Evolutionary conservation across 2,113 vertebrate species (phyloP).

Genomic region (Centropus unirufus): DNA sequence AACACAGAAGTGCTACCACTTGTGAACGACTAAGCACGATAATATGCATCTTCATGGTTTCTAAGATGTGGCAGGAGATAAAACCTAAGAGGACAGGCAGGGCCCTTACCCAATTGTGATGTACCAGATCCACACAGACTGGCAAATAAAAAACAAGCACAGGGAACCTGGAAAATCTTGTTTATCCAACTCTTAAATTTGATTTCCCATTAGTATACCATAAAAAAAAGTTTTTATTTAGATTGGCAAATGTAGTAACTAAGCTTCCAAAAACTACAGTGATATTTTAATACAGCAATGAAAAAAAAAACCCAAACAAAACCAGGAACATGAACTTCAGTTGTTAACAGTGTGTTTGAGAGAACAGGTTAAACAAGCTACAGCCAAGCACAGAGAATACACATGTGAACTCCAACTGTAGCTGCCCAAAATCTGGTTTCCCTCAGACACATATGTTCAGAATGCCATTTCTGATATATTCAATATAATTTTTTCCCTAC

Average conservation of each 20-base stretch:
- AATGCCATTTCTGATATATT: not conserved
- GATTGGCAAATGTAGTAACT: not conserved
- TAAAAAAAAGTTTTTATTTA: not conserved
- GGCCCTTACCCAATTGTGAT: not conserved
- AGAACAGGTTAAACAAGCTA: not conserved
- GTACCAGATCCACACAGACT: not conserved
- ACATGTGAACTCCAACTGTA: rapidly evolving
- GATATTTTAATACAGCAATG: not conserved
- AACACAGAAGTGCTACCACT: not conserved
- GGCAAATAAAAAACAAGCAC: not conserved
- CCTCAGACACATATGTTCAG: not conserved
- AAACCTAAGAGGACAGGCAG: not conserved
- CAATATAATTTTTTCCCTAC: not conserved
- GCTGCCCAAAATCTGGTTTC: not conserved
- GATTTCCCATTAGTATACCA: not conserved
- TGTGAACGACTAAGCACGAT: not conserved
- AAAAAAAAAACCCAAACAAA: not conserved
- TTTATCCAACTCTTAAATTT: not conserved
- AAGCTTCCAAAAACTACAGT: not conserved
- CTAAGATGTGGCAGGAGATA: not conserved
- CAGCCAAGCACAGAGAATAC: not conserved
- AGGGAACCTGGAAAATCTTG: not conserved
- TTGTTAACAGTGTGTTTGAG: not conserved
- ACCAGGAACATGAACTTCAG: rapidly evolving
- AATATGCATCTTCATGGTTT: not conserved